Evolutionary conservation across 2,888 invertebrate genomes (phyloP).

Genomic region (Mactromeris polynyma): DNA sequence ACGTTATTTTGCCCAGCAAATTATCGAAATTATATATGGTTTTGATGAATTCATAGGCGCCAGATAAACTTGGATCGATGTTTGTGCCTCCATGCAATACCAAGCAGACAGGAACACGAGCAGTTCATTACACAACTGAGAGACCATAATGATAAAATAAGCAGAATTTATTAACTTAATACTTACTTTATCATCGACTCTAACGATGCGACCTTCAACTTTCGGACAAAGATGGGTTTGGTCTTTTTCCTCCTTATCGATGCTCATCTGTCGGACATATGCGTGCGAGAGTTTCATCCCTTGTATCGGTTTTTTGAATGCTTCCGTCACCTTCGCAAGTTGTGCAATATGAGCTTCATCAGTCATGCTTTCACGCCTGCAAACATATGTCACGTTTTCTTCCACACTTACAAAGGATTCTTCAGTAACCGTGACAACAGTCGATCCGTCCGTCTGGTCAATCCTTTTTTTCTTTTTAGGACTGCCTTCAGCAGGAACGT

Average conservation of each 20-base stretch:
- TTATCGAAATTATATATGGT: no score
- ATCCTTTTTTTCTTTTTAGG: constrained; percentile 38
- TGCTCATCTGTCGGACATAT: constrained; percentile 83
- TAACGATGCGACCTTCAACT: constrained; percentile 93
- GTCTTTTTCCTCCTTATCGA: constrained; percentile 93
- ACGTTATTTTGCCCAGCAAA: no score
- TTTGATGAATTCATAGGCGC: no score
- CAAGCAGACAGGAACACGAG: no score
- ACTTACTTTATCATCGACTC: constrained; percentile 92
- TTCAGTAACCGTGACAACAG: not conserved
- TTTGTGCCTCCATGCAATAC: no score
- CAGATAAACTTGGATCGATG: no score
- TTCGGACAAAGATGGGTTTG: constrained; percentile 94
- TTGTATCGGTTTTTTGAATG: constrained; percentile 31
- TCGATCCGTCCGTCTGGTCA: not conserved
- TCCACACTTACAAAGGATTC: not conserved
- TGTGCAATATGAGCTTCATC: constrained; percentile 61
- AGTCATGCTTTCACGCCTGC: constrained; percentile 71
- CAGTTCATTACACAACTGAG: no score
- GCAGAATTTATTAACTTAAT: not conserved
- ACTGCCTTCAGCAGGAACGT: constrained; percentile 24
- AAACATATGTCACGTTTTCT: constrained; percentile 31
- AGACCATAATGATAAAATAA: not conserved
- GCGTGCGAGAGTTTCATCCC: constrained; percentile 59
- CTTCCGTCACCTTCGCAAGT: constrained; percentile 40